Percentiles rank a stretch among this genome's conserved stretches.
phyloP scores from a whole-genome alignment of 1,140 invertebrate species.

The Euura lappo region DNA sequence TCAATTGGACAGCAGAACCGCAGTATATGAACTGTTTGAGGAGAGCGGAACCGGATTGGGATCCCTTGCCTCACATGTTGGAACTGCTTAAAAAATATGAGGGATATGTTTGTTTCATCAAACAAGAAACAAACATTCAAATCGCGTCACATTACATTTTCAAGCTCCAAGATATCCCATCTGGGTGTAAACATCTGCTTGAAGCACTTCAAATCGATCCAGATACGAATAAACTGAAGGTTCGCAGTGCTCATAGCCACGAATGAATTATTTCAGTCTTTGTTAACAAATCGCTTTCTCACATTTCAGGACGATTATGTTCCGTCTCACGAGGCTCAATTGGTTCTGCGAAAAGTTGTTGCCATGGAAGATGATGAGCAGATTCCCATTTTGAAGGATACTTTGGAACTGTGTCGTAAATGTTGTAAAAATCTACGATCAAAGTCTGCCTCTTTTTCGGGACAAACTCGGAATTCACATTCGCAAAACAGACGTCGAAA shows the following conservation, averaged over 20 bases:
- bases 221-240: not conserved
- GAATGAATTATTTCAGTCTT: not conserved
- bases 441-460: not conserved
- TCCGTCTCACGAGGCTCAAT: not conserved
- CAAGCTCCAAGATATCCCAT: not conserved
- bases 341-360: not conserved
- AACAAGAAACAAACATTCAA: not conserved
- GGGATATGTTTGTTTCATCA: not conserved
- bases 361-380: not conserved
- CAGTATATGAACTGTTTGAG: not conserved
- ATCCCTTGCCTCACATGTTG: not conserved
- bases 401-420: not conserved
- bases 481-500: too few relatives aligned
- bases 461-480: too few relatives aligned
- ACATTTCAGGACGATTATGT: not conserved
- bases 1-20: not conserved
- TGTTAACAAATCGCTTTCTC: not conserved
- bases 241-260: not conserved
- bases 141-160: not conserved
- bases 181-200: not conserved
- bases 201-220: not conserved
- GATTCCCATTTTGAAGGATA: not conserved
- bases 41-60: not conserved
- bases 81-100: not conserved
- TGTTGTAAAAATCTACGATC: not conserved